Conservation (phyloP, 2,113 vertebrate genomes). For the Ctenodactylus gundi region DNA sequence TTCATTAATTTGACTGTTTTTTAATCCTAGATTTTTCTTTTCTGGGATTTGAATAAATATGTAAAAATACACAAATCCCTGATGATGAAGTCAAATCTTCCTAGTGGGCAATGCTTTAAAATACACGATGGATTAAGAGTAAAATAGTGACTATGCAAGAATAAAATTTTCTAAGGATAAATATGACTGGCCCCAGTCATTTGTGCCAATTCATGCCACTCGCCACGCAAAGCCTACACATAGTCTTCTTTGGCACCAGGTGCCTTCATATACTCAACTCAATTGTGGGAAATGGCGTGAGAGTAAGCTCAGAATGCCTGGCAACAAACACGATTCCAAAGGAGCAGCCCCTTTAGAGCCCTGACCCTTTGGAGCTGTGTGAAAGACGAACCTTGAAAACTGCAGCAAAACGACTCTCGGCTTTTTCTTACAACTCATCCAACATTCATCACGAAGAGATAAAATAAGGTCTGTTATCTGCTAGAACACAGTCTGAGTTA, state of each 20-base stretch:
- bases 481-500: background rate
- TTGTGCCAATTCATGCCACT: background rate
- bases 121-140: conserved; percentile 1
- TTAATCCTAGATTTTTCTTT: conserved; percentile 18
- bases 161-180: background rate
- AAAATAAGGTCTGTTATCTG: background rate
- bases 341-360: background rate
- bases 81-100: conserved; percentile 59
- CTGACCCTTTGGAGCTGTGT: background rate
- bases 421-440: background rate
- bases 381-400: background rate
- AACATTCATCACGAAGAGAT: background rate
- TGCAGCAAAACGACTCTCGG: background rate
- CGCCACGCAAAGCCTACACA: background rate
- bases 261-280: background rate
- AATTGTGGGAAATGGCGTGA: background rate
- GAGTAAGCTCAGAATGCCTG: background rate
- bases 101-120: conserved; percentile 37
- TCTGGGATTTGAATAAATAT: conserved; percentile 50
- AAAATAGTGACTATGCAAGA: background rate
- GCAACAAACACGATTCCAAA: background rate
- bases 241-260: background rate
- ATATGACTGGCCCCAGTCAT: background rate
- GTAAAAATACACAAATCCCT: conserved; percentile 64
- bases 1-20: conserved; percentile 52